These are phyloP conservation scores for Oikopleura vanhoeffeni DNA, from an alignment of 23 tunicate genomes.

Conservation along the genomic window DNA sequence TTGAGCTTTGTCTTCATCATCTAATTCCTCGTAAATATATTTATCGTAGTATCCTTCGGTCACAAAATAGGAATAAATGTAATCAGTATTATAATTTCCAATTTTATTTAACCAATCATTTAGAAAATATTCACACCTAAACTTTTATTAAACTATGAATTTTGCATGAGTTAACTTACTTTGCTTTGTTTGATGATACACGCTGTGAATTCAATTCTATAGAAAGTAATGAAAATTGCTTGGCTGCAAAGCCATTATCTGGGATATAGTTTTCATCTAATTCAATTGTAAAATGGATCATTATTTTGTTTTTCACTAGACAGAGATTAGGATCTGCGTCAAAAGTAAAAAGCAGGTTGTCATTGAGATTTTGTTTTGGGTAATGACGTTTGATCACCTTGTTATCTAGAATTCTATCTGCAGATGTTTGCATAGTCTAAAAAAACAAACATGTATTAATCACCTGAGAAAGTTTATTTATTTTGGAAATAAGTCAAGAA, in stretches of 20 bases:
- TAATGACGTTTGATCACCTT: too few species aligned
- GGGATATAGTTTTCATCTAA: neutral
- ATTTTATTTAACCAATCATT: neutral
- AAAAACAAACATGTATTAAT: too few species aligned
- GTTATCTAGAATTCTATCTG: too few species aligned
- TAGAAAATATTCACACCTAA: neutral
- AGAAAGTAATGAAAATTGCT: neutral
- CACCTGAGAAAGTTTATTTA: too few species aligned
- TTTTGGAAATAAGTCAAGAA: too few species aligned
- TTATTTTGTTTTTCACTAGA: slow-evolving; percentile 8
- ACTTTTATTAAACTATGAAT: too few species aligned
- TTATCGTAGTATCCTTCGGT: neutral
- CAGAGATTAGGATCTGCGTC: slow-evolving; percentile 12
- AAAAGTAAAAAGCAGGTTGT: neutral
- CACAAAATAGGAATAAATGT: neutral
- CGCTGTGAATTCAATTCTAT: neutral
- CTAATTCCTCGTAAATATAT: neutral
- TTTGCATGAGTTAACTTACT: too few species aligned
- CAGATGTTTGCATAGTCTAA: too few species aligned
- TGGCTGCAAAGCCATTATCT: slow-evolving; percentile 4
- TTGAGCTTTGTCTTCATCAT: neutral
- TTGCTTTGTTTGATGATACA: neutral
- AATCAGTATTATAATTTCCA: neutral
- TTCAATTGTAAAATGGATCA: neutral
- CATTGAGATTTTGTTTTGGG: too few species aligned